These are phyloP conservation scores for Rhadina sibilatrix DNA, from an alignment of 2,113 vertebrate genomes.

Conservation along the genomic window DNA sequence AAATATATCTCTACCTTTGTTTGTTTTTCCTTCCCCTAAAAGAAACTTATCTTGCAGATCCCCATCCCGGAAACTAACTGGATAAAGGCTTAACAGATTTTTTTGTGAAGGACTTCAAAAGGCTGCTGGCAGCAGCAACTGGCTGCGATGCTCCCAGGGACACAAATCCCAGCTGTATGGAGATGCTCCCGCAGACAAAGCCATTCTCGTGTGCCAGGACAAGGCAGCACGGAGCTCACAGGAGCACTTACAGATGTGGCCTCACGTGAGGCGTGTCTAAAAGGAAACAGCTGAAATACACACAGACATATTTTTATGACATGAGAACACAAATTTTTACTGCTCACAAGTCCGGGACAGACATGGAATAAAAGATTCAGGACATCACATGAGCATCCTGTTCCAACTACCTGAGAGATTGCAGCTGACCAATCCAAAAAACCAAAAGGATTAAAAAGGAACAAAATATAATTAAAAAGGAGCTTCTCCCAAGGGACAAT, in stretches of 20 bases:
- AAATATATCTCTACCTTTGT: not conserved
- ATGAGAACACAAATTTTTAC: not conserved
- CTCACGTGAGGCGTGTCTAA: rapidly evolving
- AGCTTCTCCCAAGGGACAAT: not conserved
- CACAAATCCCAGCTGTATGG: not conserved
- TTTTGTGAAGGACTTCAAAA: not conserved
- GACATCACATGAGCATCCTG: rapidly evolving
- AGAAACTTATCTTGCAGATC: not conserved
- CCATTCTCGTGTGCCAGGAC: rapidly evolving
- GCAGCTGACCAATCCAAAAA: not conserved
- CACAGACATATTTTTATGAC: not conserved
- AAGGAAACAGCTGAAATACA: not conserved
- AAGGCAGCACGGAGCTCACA: not conserved
- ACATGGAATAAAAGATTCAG: not conserved
- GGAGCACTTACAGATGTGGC: not conserved
- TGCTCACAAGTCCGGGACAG: not conserved
- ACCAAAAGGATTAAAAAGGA: not conserved
- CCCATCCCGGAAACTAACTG: not conserved
- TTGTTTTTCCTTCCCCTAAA: not conserved
- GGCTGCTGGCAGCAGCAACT: not conserved
- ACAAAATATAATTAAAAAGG: not conserved
- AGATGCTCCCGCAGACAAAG: not conserved
- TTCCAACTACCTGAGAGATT: not conserved
- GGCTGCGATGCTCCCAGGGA: not conserved
- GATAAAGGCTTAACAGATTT: not conserved